Percentiles rank a stretch among this genome's conserved stretches.
phyloP scores from a whole-genome alignment of 2,113 vertebrate genomes.

The Actenoides lindsayi region DNA sequence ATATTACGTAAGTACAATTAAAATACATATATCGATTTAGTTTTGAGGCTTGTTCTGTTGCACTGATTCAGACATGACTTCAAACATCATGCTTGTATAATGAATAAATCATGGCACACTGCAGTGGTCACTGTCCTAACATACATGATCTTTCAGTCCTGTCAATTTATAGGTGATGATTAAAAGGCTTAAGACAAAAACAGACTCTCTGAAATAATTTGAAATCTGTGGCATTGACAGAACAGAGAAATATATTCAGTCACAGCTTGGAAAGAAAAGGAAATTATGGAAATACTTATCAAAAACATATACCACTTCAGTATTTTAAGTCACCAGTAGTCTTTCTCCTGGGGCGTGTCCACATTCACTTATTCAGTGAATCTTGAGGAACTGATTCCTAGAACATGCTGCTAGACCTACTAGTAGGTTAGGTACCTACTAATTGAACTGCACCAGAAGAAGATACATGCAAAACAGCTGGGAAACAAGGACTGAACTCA shows the following conservation, averaged over 20 bases:
- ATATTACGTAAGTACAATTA: background rate
- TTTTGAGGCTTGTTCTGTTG: background rate
- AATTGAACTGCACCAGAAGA: background rate
- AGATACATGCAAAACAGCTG: rapidly evolving
- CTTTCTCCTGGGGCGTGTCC: background rate
- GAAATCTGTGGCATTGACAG: background rate
- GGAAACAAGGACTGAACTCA: background rate
- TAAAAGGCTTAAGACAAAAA: background rate
- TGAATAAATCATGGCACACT: background rate
- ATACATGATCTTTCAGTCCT: background rate
- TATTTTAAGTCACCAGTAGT: background rate
- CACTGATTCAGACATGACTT: background rate
- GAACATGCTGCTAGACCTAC: background rate
- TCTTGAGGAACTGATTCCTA: background rate
- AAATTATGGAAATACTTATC: background rate
- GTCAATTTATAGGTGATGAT: background rate
- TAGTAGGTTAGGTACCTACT: background rate
- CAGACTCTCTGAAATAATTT: background rate
- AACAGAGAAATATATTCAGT: background rate
- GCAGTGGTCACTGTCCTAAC: background rate
- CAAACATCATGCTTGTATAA: background rate
- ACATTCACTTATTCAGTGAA: background rate
- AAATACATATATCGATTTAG: background rate
- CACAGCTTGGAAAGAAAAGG: background rate
- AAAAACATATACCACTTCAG: background rate